Base-by-base conservation (phyloP, 1,140 invertebrate genomes). In the Drosophila lacertosa region DNA sequence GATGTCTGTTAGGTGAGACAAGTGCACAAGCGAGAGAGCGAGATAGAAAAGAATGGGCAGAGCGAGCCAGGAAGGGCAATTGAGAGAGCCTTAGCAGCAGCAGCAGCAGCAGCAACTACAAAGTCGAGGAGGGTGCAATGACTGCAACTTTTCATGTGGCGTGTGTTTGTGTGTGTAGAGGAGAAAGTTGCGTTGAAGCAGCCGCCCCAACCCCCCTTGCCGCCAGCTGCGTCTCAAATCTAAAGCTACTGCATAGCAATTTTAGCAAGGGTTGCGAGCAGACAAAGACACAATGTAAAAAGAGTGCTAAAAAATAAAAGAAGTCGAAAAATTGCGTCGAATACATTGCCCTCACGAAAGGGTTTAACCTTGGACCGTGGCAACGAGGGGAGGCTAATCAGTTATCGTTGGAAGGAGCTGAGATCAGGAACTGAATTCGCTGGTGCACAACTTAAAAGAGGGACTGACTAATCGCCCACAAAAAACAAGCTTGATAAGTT, bases 321-420 rank as follows among this genome's bases (percentile, higher is more conserved):
- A 16, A 47, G 26, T 29, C 26, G 24, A 29, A 59, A 44, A 53
- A 51, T 35, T 35, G 35, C 44, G 67, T 60, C 64, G 40, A 69
- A 47, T 74, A 70, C 53, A 55, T 51, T 53, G 37, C 48, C 59
- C 37, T 44, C 37, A 39, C 57, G 60, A 65, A 57, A 73, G 77
- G 66, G 77, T 59, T 79, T 79, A 79, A 79, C 76, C 76, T 79
- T 79, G 76, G 76, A 78, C 75, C 78, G 73, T 39, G 63, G 24
- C 54, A 50, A 72, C 9, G 15, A 13, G 40, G 10, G 40, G 10
- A 53, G 42, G 60, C 53, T 74, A 79, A 79, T 79, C 76, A 79
- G 76, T n/a, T n/a, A n/a, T n/a, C n/a, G n/a, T n/a, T n/a, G n/a
- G n/a, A n/a, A n/a, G n/a, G n/a, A n/a, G n/a, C n/a, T n/a, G n/a